A percentile compares a stretch with the other conserved stretches of the same genome.
Conservation (phyloP, 2,888 invertebrate species). For the Lithophane leautieri region DNA sequence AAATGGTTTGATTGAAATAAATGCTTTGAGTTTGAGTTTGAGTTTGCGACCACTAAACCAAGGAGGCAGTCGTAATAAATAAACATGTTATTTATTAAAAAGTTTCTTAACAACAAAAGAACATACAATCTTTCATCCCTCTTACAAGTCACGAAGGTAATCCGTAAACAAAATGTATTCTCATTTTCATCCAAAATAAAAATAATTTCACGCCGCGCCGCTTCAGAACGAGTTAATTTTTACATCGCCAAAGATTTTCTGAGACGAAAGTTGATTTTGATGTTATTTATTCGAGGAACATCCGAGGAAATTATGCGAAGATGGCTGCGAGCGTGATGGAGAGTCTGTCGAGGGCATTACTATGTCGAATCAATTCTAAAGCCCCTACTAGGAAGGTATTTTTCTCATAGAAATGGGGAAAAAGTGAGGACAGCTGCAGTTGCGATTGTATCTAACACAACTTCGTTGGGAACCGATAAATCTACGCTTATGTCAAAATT, state of each 20-base stretch:
- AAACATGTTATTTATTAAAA: not conserved
- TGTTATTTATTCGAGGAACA: constrained; percentile 83
- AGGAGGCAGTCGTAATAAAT: too few species aligned
- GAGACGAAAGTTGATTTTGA: constrained; percentile 79
- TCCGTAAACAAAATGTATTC: constrained; percentile 28
- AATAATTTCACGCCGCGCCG: constrained; percentile 22
- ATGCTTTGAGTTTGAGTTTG: too few species aligned
- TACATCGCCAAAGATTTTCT: constrained; percentile 53
- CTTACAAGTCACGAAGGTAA: constrained; percentile 9
- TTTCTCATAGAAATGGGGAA: not conserved
- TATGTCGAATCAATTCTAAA: constrained; percentile 83
- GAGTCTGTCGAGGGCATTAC: constrained; percentile 84
- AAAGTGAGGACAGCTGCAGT: not conserved
- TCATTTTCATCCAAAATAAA: constrained; percentile 27
- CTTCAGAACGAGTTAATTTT: constrained; percentile 58
- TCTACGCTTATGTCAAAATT: too few species aligned
- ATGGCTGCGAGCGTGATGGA: constrained; percentile 83
- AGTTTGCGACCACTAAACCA: too few species aligned
- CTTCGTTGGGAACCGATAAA: not conserved
- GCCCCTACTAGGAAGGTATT: constrained; percentile 72
- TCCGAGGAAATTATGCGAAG: constrained; percentile 83
- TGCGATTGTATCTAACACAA: not conserved
- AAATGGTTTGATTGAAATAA: too few species aligned
- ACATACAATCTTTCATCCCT: not conserved
- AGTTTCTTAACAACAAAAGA: not conserved